phyloP scores from a whole-genome alignment of 2,113 vertebrate species.

The Alethe castanea region DNA sequence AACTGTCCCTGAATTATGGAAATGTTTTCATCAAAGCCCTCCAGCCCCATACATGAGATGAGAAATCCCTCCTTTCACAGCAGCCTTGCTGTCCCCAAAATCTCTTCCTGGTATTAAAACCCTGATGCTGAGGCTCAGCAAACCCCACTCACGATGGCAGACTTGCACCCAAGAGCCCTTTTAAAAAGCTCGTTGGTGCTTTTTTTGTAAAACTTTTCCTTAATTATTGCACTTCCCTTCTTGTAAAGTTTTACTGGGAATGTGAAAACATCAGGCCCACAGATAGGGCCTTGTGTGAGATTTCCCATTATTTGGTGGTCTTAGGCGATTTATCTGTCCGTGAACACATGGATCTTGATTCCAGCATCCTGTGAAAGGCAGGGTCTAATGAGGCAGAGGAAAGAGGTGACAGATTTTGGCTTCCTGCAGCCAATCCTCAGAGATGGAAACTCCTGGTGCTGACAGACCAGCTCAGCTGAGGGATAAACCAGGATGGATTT shows the following conservation, averaged over 20 bases:
- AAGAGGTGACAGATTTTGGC: conserved; percentile 57
- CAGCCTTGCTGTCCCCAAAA: not conserved
- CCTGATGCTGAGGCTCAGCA: not conserved
- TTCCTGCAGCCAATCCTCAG: conserved; percentile 59
- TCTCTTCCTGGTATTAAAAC: not conserved
- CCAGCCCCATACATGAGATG: not conserved
- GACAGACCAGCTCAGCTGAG: conserved; percentile 30
- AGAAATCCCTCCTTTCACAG: not conserved
- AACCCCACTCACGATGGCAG: not conserved
- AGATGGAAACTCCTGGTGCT: conserved; percentile 54
- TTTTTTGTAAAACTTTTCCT: not conserved
- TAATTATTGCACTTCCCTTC: not conserved
- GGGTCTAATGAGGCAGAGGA: conserved; percentile 48
- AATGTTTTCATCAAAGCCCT: accelerated
- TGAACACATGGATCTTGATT: not conserved
- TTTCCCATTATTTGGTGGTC: conserved; percentile 29
- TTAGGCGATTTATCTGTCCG: not conserved
- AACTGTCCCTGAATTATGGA: not conserved
- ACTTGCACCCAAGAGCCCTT: not conserved
- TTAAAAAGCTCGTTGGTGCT: not conserved
- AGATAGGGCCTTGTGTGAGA: not conserved
- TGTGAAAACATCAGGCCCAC: not conserved
- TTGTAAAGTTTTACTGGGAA: accelerated
- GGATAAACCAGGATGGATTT: conserved; percentile 43
- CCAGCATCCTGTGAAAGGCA: conserved; percentile 62